These are phyloP conservation scores for Sarotherodon lohbergeri DNA, from an alignment of 2,113 vertebrate genomes.

Conservation along the genomic window DNA sequence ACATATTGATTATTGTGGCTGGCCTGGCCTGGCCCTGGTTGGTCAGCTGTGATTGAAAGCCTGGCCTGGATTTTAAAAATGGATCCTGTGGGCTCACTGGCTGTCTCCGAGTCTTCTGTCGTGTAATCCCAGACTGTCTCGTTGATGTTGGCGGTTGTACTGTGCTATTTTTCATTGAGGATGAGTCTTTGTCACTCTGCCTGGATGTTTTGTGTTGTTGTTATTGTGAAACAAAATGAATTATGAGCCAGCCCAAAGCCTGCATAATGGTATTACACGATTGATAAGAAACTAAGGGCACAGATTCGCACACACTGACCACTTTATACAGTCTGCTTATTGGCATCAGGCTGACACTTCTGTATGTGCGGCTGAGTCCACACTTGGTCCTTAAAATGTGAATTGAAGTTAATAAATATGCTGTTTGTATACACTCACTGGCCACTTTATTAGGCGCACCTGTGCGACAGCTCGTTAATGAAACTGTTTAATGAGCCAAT, in stretches of 20 bases:
- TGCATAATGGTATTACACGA: neutral
- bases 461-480: neutral
- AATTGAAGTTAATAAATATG: neutral
- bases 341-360: neutral
- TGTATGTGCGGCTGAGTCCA: neutral
- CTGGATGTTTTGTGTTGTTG: neutral
- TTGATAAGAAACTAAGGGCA: neutral
- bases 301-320: neutral
- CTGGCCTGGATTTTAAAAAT: neutral
- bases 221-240: neutral
- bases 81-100: neutral
- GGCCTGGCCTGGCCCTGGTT: neutral
- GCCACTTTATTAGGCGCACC: neutral
- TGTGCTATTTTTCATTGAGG: neutral
- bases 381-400: neutral
- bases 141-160: neutral
- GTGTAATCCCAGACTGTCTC: neutral
- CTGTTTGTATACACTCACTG: neutral
- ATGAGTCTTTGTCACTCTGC: neutral
- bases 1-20: constrained; percentile 32
- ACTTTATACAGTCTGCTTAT: neutral
- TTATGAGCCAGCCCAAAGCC: neutral
- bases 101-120: neutral
- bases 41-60: constrained; percentile 17
- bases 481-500: neutral